Evolutionary conservation across 2,888 invertebrate genomes (phyloP).

Genomic region (Ophion slaviceki): DNA sequence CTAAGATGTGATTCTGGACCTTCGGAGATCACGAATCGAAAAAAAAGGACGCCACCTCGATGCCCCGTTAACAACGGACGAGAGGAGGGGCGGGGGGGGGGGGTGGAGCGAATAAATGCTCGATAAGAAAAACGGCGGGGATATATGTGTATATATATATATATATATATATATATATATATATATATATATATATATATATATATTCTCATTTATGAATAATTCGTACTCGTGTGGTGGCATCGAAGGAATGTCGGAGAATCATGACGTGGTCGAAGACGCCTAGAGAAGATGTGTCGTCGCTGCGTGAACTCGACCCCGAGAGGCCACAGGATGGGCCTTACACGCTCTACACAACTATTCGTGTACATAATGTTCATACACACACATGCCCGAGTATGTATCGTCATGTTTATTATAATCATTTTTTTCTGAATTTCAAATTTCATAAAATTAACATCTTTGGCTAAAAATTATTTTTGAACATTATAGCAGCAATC

Average conservation of each 20-base stretch:
- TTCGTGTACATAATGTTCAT: slow-evolving; percentile 35
- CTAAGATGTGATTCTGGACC: slow-evolving; percentile 13
- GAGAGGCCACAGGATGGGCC: slow-evolving; percentile 58
- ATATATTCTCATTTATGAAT: slow-evolving; percentile 44
- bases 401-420: not conserved
- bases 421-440: too few relatives aligned
- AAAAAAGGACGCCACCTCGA: not conserved
- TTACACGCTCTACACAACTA: slow-evolving; percentile 40
- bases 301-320: slow-evolving; percentile 69
- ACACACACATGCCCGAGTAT: not conserved
- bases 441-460: too few relatives aligned
- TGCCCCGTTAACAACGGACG: slow-evolving; percentile 27
- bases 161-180: too few relatives aligned
- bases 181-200: too few relatives aligned
- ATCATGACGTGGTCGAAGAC: slow-evolving; percentile 45
- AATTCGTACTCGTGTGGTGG: slow-evolving; percentile 54
- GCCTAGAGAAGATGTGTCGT: slow-evolving; percentile 63
- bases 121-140: slow-evolving; percentile 27
- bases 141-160: not conserved
- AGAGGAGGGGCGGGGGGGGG: slow-evolving; percentile 6
- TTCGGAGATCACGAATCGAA: slow-evolving; percentile 2
- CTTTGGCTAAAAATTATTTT: too few relatives aligned
- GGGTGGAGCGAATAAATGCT: slow-evolving; percentile 9
- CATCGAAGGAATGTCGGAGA: slow-evolving; percentile 61
- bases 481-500: too few relatives aligned